These are phyloP conservation scores for Nebria salina DNA, from an alignment of 2,888 invertebrate species.

Conservation along the genomic window DNA sequence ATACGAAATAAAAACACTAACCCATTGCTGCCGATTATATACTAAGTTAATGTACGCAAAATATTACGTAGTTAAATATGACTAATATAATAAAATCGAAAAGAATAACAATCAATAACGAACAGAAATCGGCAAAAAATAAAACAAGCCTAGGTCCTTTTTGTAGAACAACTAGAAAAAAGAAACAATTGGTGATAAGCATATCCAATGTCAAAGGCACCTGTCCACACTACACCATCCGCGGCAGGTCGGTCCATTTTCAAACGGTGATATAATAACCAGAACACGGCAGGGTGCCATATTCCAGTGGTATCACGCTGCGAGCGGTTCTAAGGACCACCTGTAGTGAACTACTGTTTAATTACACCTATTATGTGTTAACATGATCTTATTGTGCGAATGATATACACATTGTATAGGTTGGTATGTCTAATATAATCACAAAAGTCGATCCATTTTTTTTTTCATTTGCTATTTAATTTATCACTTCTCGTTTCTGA, in stretches of 20 bases:
- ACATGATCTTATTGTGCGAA: conserved; percentile 50
- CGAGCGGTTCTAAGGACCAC: conserved; percentile 48
- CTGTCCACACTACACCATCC: conserved; percentile 4
- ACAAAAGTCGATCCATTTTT: no score
- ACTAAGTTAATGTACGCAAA: no score
- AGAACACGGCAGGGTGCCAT: conserved; percentile 28
- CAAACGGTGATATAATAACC: conserved; percentile 32
- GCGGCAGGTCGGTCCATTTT: background rate
- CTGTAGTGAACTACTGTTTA: conserved; percentile 56
- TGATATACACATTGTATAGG: conserved; percentile 43
- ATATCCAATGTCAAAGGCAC: conserved; percentile 40
- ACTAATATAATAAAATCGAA: conserved; percentile 7
- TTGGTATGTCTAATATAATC: background rate
- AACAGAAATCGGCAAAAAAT: conserved; percentile 21
- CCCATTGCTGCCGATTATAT: no score
- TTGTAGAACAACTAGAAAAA: no score
- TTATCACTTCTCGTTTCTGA: no score
- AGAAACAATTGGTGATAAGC: conserved; percentile 35
- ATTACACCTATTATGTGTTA: conserved; percentile 51
- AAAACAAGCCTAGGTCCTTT: background rate
- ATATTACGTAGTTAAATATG: background rate
- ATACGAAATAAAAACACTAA: no score
- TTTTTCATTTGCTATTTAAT: no score
- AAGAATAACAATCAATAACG: conserved; percentile 2
- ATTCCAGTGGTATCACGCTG: conserved; percentile 17